These are phyloP conservation scores for Carassius carassius DNA, from an alignment of 2,113 vertebrate species.

Conservation along the genomic window DNA sequence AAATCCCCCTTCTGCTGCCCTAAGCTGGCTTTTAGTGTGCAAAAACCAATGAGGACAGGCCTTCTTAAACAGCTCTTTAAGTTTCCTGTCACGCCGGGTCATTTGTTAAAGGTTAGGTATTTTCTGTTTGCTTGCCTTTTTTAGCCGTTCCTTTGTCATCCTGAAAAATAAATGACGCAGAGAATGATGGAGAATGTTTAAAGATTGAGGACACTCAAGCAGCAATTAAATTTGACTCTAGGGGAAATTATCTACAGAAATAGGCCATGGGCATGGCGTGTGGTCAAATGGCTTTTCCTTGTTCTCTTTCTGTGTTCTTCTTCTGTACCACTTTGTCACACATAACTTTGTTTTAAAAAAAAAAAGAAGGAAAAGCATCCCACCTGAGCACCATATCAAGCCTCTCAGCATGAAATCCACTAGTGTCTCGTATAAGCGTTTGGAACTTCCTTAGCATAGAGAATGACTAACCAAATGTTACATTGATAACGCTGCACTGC, in stretches of 20 bases:
- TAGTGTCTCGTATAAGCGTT: no score
- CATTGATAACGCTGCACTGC: no score
- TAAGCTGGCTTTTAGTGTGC: constrained; percentile 68
- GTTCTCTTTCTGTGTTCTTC: constrained; percentile 52
- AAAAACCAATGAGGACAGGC: constrained; percentile 62
- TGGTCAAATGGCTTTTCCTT: constrained; percentile 65
- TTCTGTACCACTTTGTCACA: constrained; percentile 51
- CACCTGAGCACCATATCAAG: not conserved
- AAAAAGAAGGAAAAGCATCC: not conserved
- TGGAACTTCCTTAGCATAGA: no score
- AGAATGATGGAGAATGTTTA: constrained; percentile 60
- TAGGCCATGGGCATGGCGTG: constrained; percentile 54
- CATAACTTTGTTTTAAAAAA: constrained; percentile 42
- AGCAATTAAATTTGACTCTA: constrained; percentile 57
- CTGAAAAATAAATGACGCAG: constrained; percentile 58
- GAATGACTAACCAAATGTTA: no score
- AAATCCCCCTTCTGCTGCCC: constrained; percentile 68
- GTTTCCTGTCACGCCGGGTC: constrained; percentile 25
- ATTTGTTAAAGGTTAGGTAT: constrained; percentile 24
- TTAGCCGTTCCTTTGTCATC: constrained; percentile 48
- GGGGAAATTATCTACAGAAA: constrained; percentile 62
- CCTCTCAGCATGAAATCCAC: constrained; percentile 20
- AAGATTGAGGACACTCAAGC: constrained; percentile 61
- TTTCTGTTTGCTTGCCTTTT: constrained; percentile 39
- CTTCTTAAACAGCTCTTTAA: constrained; percentile 47